These are phyloP conservation scores for Phataginus tetradactyla DNA, from an alignment of 2,797 vertebrate genomes.

Conservation along the genomic window DNA sequence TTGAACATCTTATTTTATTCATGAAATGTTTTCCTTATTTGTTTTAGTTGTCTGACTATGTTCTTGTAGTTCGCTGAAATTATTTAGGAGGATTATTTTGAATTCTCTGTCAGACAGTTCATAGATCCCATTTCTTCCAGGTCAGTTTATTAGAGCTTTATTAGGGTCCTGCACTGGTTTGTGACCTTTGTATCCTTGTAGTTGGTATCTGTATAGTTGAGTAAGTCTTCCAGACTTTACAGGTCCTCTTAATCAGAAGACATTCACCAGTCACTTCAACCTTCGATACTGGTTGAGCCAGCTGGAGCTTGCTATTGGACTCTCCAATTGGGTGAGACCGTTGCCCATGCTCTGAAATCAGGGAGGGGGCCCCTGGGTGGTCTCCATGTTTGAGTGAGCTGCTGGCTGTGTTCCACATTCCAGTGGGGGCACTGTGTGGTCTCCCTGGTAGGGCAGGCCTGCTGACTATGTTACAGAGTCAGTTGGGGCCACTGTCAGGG, in stretches of 20 bases:
- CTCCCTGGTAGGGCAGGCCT: background rate
- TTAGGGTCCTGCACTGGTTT: background rate
- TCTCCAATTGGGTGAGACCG: background rate
- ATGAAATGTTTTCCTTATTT: background rate
- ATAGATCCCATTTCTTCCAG: background rate
- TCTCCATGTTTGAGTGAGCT: background rate
- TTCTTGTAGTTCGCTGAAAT: background rate
- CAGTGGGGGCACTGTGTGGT: background rate
- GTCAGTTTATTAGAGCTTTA: background rate
- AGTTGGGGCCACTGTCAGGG: background rate
- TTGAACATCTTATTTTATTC: background rate
- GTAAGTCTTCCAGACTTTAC: background rate
- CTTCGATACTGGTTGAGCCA: background rate
- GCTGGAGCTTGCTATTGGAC: background rate
- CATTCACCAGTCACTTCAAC: background rate
- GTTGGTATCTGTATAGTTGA: background rate
- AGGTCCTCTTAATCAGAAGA: background rate
- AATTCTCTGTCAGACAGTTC: background rate
- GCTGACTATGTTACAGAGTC: background rate
- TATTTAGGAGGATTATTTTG: background rate
- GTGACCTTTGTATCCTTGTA: background rate
- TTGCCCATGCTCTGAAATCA: background rate
- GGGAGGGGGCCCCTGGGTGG: background rate
- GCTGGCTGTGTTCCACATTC: background rate
- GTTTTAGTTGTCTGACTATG: background rate